A percentile compares a stretch with the other conserved stretches of the same genome.
Conservation (phyloP, 2,888 invertebrate genomes). For the Machimus rusticus region DNA sequence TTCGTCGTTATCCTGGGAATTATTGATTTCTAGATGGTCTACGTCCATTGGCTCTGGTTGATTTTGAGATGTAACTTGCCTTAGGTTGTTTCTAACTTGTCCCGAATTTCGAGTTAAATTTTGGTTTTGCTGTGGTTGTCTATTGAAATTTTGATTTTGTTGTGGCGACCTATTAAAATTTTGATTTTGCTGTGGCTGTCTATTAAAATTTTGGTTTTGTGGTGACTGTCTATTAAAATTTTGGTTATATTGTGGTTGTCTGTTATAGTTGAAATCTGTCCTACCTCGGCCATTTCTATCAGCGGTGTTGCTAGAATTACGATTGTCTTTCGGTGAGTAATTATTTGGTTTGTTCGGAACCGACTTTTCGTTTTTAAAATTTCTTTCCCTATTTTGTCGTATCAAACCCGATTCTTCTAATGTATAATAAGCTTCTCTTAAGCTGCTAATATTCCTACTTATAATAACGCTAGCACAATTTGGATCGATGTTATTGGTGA, state of each 20-base stretch:
- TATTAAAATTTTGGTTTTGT: background rate
- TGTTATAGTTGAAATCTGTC: background rate
- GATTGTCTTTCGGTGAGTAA: background rate
- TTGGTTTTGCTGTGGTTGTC: too few relatives aligned
- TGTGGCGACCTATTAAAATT: background rate
- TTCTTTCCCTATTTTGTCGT: conserved; percentile 17
- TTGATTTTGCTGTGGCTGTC: background rate
- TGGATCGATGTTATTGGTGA: background rate
- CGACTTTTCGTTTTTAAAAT: background rate
- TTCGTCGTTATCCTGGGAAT: background rate
- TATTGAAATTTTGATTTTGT: background rate
- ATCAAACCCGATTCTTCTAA: conserved; percentile 46
- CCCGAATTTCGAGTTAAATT: background rate
- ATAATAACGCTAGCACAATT: conserved; percentile 44
- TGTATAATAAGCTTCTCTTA: conserved; percentile 47
- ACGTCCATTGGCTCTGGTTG: conserved; percentile 43
- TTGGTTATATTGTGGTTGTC: background rate
- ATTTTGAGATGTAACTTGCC: background rate
- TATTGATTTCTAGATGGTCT: conserved; percentile 32
- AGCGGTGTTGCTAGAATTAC: background rate
- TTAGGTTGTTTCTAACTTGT: background rate
- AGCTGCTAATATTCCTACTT: conserved; percentile 44
- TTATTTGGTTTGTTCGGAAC: background rate
- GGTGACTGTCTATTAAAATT: background rate
- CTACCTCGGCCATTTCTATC: background rate